Percentiles rank a stretch among this genome's conserved stretches.
Evolutionary conservation across 64 coral and sea anemone genomes (phyloP).

Genomic region (Stichodactyla helianthus): DNA sequence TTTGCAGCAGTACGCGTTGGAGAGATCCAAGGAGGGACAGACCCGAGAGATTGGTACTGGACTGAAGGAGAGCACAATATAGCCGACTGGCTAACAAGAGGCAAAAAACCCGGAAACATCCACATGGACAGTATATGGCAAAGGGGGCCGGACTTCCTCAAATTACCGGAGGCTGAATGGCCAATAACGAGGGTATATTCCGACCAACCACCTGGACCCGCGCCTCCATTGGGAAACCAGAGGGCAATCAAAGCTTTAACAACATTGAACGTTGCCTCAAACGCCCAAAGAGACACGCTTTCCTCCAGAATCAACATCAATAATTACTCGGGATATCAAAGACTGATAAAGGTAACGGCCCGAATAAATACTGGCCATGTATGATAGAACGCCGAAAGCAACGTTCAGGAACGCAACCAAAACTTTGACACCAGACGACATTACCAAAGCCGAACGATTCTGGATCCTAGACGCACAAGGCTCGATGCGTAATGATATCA

Average conservation of each 20-base stretch:
- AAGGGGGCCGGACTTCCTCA: constrained; percentile 20
- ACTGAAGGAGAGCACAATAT: constrained; percentile 20
- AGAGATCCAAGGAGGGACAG: constrained; percentile 21
- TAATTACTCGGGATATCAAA: constrained; percentile 37
- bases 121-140: constrained; percentile 14
- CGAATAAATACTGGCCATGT: constrained; percentile 27
- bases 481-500: constrained; percentile 27
- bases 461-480: constrained; percentile 7
- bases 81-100: constrained; percentile 24
- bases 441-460: constrained; percentile 15
- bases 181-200: not conserved
- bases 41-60: constrained; percentile 22
- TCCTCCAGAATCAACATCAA: constrained; percentile 28
- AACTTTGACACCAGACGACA: constrained; percentile 3
- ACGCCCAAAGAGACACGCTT: not conserved
- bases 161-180: constrained; percentile 29
- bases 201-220: not conserved
- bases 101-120: constrained; percentile 10
- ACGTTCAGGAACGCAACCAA: constrained; percentile 9
- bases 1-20: constrained; percentile 23
- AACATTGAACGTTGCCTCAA: too few species aligned
- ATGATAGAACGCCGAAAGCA: not conserved
- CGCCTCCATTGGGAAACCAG: too few species aligned
- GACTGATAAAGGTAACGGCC: constrained; percentile 19
- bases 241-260: too few species aligned